Conservation (phyloP, 2,888 invertebrate species). For the Neelides folsomi region DNA sequence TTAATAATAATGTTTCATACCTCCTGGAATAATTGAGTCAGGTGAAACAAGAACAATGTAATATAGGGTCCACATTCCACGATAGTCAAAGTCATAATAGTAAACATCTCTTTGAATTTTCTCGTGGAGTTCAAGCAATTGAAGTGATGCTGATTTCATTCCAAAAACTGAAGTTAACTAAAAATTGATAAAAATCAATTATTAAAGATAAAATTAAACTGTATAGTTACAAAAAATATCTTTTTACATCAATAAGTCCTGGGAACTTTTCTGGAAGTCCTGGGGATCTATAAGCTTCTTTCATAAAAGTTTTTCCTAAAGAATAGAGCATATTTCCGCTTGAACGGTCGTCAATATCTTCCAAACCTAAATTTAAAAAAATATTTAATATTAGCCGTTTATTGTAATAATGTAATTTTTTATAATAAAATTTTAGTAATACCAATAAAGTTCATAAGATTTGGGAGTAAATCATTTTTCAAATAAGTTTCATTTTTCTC, state of each 20-base stretch:
- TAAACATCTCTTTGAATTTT: constrained; percentile 36
- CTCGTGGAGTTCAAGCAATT: constrained; percentile 37
- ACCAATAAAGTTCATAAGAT: constrained; percentile 22
- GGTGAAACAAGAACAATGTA: no score
- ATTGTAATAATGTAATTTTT: no score
- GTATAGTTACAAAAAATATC: no score
- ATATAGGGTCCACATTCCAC: constrained; percentile 34
- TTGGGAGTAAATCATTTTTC: constrained; percentile 18
- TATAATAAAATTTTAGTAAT: background rate
- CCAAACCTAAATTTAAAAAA: no score
- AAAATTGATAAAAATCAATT: no score
- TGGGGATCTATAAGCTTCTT: constrained; percentile 36
- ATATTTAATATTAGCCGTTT: no score
- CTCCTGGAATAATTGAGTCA: no score
- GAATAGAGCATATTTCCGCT: constrained; percentile 38
- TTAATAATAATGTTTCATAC: no score
- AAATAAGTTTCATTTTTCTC: constrained; percentile 17
- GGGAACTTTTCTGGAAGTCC: constrained; percentile 40
- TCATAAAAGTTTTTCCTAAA: constrained; percentile 39
- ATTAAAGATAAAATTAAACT: no score
- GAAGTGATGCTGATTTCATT: constrained; percentile 41
- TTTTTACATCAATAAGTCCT: constrained; percentile 42
- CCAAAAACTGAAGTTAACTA: constrained; percentile 41
- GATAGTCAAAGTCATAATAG: constrained; percentile 43
- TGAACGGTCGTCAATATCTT: no score